Evolutionary conservation across 2,113 vertebrate genomes (phyloP), one percentile per base, ranked within the genome.

Genomic region (Noctilio leporinus): DNA sequence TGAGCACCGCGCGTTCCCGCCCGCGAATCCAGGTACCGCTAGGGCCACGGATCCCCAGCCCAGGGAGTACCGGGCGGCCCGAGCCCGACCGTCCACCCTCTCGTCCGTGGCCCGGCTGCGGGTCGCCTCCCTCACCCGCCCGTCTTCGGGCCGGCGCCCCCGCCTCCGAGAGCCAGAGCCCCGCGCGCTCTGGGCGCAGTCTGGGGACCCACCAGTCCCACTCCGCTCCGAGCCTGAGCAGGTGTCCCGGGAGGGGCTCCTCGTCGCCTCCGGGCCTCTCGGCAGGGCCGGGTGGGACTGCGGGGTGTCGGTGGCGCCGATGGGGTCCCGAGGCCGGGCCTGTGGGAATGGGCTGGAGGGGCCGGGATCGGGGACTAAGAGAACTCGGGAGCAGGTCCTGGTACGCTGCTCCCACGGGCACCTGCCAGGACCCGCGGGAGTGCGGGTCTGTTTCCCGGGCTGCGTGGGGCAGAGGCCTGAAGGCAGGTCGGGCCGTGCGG

Each of bases 21-120:
- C 67, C 64, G 78, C 49, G 70, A 93, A 64, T 75, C 95, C 97
- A 97, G 96, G 97, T 97, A 97, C 95, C n/a, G 59, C 76, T 53
- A 89, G 57, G 57, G 55, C 26, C 70, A 35, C 70, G 57, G 26
- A 35, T 17, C 47, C n/a, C 55, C 43, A 3, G 65, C 7, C 47
- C 53, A 19, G 77, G 75, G 65, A 80, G 33, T 30, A 2, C 30
- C 5, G 38, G 38, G 38, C 8, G 47, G 38, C 10, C 65, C 4
- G 5, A 67, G 7, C 47, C 38, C 45, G 14, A 7, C 47, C 15
- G 12, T 30, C 30, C 62, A 24, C 70, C 12, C 28, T 64, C 17
- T n/a, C 1, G 82, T 38, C 70, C 10, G 4, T 24, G 24, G 33
- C 73, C 12, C 10, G 83, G 38, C 55, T 82, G 64, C 51, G 72